phyloP scores from a whole-genome alignment of 2,797 vertebrate species.

The Danio tinwini region DNA sequence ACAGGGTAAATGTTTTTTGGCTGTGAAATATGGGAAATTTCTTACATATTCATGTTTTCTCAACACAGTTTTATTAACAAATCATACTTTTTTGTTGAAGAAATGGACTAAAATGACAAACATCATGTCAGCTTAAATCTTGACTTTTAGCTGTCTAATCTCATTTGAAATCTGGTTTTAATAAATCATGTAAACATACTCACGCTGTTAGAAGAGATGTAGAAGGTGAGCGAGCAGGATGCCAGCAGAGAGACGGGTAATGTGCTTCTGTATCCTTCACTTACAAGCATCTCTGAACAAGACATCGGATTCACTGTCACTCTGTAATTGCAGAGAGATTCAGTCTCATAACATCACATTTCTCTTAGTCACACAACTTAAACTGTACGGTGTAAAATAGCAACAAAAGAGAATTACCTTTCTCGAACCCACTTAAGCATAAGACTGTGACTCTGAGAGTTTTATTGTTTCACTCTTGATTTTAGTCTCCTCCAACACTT shows the following conservation, averaged over 20 bases:
- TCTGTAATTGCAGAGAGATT: not conserved
- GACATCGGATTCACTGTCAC: not conserved
- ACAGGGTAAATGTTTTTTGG: too few relatives aligned
- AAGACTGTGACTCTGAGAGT: constrained; percentile 47
- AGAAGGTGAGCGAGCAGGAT: constrained; percentile 1
- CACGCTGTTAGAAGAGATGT: not conserved
- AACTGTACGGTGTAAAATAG: not conserved
- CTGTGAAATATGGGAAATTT: too few relatives aligned
- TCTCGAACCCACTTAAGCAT: constrained; percentile 32
- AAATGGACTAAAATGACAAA: not conserved
- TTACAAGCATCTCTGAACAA: constrained; percentile 5
- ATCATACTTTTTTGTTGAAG: not conserved
- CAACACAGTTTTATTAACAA: too few relatives aligned
- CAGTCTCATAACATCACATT: not conserved
- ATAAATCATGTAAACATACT: not conserved
- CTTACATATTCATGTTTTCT: too few relatives aligned
- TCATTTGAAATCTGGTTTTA: not conserved
- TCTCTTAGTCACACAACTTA: not conserved
- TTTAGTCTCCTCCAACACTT: constrained; percentile 58
- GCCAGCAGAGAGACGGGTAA: constrained; percentile 23
- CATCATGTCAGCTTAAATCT: too few relatives aligned
- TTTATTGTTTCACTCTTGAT: constrained; percentile 60
- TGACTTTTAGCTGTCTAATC: not conserved
- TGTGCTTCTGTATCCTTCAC: constrained; percentile 5
- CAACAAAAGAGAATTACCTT: constrained; percentile 19